Evolutionary conservation across 2,113 vertebrate genomes (phyloP).

Genomic region (Vidua chalybeata): DNA sequence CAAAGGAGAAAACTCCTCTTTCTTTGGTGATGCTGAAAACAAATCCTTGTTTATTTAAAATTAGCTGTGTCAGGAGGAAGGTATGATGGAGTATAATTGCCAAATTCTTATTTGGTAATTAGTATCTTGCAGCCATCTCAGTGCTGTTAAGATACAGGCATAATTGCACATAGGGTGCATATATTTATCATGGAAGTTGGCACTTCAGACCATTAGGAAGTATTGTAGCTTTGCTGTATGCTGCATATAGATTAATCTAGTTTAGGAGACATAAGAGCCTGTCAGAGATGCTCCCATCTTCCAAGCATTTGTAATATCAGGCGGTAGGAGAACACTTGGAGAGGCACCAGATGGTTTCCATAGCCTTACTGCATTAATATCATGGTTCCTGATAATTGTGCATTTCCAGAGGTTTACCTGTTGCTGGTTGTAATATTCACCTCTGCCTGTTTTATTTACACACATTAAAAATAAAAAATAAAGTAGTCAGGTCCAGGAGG

Average conservation of each 20-base stretch:
- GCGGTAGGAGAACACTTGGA: neutral
- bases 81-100: slow-evolving; percentile 21
- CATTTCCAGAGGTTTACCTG: neutral
- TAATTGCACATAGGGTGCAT: neutral
- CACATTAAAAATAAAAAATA: neutral
- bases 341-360: neutral
- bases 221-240: neutral
- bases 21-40: neutral
- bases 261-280: slow-evolving; percentile 11
- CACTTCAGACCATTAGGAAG: slow-evolving; percentile 5
- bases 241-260: neutral
- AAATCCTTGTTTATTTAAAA: slow-evolving; percentile 11
- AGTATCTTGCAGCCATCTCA: slow-evolving; percentile 12
- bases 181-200: slow-evolving; percentile 22
- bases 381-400: neutral
- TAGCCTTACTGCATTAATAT: neutral
- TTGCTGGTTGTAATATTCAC: neutral
- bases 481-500: neutral
- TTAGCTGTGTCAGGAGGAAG: neutral
- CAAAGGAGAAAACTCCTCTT: neutral
- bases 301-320: neutral
- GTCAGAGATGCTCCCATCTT: neutral
- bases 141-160: slow-evolving; percentile 2
- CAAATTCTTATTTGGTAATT: slow-evolving; percentile 11
- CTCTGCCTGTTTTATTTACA: neutral